Conservation (phyloP, 64 coral and sea anemone genomes). For the Pachyseris speciosa region DNA sequence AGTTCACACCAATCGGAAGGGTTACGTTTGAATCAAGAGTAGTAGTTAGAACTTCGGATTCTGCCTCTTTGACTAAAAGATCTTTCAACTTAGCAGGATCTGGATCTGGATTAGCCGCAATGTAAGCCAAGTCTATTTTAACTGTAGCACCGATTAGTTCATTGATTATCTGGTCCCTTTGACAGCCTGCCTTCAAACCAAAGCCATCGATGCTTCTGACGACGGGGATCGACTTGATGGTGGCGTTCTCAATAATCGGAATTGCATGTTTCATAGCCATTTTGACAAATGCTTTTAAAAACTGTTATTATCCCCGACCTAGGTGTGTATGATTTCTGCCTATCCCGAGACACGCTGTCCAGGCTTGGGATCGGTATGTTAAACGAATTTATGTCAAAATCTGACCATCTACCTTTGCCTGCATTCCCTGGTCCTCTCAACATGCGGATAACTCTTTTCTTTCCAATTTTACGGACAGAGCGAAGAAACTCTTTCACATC, state of each 20-base stretch:
- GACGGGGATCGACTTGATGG: neutral
- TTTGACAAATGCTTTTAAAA: neutral
- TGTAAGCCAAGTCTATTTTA: neutral
- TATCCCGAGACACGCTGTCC: neutral
- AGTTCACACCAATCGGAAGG: neutral
- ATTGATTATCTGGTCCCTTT: neutral
- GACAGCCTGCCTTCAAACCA: neutral
- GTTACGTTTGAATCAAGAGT: neutral
- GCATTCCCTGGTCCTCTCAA: neutral
- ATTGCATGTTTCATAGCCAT: neutral
- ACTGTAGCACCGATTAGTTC: neutral
- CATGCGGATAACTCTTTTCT: neutral
- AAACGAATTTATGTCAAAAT: neutral
- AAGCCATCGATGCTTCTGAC: neutral
- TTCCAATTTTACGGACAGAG: neutral
- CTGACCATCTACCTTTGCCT: neutral
- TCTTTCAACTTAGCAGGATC: neutral
- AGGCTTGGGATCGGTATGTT: neutral
- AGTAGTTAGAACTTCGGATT: neutral
- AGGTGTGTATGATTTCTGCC: neutral
- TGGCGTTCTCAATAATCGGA: neutral
- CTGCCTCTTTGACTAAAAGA: neutral
- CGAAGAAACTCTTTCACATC: neutral
- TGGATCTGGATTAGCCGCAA: neutral
- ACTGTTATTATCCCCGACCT: neutral